These are phyloP conservation scores for Acanthococcus lagerstroemiae DNA, from an alignment of 2,888 invertebrate species.

Conservation along the genomic window DNA sequence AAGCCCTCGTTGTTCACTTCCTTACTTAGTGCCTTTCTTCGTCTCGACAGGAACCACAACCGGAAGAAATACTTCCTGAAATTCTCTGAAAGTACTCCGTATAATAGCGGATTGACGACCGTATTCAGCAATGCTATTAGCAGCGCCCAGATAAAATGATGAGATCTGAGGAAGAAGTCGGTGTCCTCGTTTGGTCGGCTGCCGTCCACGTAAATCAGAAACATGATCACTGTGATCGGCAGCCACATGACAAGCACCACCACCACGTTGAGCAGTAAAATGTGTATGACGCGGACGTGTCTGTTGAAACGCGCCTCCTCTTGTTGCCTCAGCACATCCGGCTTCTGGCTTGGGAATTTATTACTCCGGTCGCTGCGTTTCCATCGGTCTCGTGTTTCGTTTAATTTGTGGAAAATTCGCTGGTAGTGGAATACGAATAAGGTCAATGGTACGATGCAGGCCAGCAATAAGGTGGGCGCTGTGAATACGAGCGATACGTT, in stretches of 20 bases:
- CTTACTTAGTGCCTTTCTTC: constrained; percentile 23
- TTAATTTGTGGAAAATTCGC: constrained; percentile 47
- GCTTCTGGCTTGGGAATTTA: not conserved
- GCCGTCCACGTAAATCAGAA: constrained; percentile 49
- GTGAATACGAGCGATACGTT: constrained; percentile 46
- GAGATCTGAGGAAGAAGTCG: constrained; percentile 46
- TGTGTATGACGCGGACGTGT: constrained; percentile 47
- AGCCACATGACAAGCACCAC: constrained; percentile 51
- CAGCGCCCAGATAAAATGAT: constrained; percentile 47
- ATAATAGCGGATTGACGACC: constrained; percentile 49
- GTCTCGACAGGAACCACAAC: constrained; percentile 41
- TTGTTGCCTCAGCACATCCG: constrained; percentile 33
- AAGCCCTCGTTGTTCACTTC: not conserved
- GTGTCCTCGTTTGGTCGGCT: constrained; percentile 45
- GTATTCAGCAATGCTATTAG: constrained; percentile 48
- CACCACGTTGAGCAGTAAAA: constrained; percentile 47
- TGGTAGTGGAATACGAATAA: constrained; percentile 49
- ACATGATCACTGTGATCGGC: constrained; percentile 47
- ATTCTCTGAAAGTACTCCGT: constrained; percentile 49
- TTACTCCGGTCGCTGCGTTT: constrained; percentile 36
- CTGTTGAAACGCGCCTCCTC: constrained; percentile 43
- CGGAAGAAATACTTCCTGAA: constrained; percentile 45
- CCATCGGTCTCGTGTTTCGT: constrained; percentile 47
- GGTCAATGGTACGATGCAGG: constrained; percentile 48
- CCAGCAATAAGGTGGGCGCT: constrained; percentile 45